Percentiles rank a stretch among this genome's conserved stretches.
Evolutionary conservation across 1,140 invertebrate species (phyloP).

Genomic region (Metaphire vulgaris): DNA sequence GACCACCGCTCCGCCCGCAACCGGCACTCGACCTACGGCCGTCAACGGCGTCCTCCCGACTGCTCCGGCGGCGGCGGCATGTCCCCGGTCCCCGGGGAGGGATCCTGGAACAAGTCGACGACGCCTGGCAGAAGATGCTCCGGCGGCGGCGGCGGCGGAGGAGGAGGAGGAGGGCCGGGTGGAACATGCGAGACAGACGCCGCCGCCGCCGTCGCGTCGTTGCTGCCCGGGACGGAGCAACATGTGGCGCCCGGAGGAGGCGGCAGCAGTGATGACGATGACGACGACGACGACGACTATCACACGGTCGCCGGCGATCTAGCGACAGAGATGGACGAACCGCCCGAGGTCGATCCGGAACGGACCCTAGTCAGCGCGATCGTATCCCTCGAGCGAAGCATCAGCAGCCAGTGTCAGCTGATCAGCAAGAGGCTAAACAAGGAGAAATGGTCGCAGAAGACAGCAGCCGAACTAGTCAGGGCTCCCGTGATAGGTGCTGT

Average conservation of each 20-base stretch:
- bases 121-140: background rate
- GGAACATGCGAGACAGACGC: background rate
- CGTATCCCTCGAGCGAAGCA: conserved; percentile 3
- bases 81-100: background rate
- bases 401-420: conserved; percentile 16
- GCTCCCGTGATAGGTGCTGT: background rate
- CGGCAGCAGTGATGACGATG: background rate
- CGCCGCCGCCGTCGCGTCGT: background rate
- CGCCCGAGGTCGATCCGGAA: background rate
- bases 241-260: too few species aligned
- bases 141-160: too few species aligned
- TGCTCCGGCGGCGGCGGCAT: background rate
- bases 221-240: too few species aligned
- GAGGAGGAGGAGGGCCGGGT: background rate
- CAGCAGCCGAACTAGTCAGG: background rate
- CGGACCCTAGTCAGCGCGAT: background rate
- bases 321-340: background rate
- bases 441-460: background rate
- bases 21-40: background rate
- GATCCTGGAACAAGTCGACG: background rate
- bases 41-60: background rate
- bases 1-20: background rate
- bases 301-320: background rate
- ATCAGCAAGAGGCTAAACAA: conserved; percentile 6
- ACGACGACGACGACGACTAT: background rate